Conservation (phyloP, 2,113 vertebrate genomes). For the Ploceus nigricollis region DNA sequence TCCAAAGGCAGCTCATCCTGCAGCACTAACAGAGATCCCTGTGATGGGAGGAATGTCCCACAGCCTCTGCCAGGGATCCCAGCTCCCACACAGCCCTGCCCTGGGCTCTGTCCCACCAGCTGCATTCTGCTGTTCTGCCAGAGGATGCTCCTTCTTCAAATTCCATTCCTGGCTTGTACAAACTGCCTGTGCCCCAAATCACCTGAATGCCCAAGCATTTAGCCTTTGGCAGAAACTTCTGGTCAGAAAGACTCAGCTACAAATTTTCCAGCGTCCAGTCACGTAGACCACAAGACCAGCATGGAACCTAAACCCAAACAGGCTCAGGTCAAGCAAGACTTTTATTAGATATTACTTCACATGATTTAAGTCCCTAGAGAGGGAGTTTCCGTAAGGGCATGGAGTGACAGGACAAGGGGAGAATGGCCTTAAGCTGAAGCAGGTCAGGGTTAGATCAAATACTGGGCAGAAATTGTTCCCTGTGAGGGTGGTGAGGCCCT, state of each 20-base stretch:
- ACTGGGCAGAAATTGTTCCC: not conserved
- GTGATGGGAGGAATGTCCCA: not conserved
- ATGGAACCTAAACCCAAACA: not conserved
- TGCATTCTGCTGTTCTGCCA: not conserved
- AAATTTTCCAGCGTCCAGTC: no score
- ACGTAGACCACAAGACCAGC: accelerated
- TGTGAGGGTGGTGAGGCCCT: not conserved
- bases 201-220: no score
- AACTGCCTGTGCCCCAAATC: not conserved
- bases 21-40: accelerated
- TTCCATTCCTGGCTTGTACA: not conserved
- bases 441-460: not conserved
- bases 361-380: not conserved
- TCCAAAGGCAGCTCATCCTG: not conserved
- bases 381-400: not conserved
- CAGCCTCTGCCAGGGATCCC: not conserved
- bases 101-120: not conserved
- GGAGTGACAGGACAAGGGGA: not conserved
- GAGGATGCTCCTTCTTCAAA: accelerated
- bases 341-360: not conserved
- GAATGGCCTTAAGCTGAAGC: not conserved
- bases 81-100: not conserved
- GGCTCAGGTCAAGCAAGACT: not conserved
- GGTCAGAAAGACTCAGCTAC: not conserved
- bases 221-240: accelerated